phyloP scores from a whole-genome alignment of 1,140 invertebrate species.

The Dreissena polymorpha region DNA sequence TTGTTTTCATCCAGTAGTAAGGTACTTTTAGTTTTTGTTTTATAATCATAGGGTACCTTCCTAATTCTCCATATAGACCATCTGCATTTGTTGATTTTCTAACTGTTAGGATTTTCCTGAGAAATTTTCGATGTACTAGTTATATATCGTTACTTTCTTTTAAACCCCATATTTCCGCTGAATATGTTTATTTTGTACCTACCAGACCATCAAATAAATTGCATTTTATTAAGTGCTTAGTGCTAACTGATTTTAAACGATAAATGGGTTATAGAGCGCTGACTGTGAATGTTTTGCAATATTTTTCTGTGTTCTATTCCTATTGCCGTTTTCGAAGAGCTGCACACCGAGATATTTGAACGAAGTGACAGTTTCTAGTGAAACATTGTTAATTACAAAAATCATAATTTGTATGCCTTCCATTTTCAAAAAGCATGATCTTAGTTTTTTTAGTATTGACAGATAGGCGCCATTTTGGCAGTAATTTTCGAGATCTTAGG shows the following conservation, averaged over 20 bases:
- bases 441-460: too few relatives aligned
- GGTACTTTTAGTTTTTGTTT: neutral
- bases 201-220: slow-evolving; percentile 17
- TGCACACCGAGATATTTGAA: slow-evolving; percentile 27
- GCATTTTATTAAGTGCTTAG: slow-evolving; percentile 7
- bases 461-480: too few relatives aligned
- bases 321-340: slow-evolving; percentile 37
- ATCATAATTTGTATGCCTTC: too few relatives aligned
- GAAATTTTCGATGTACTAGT: slow-evolving; percentile 13
- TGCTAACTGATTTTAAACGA: neutral
- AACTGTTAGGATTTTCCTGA: slow-evolving; percentile 24
- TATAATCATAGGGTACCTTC: slow-evolving; percentile 9
- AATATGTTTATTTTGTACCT: slow-evolving; percentile 22
- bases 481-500: too few relatives aligned
- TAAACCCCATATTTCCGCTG: neutral
- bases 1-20: neutral
- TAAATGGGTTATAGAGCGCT: slow-evolving; percentile 5
- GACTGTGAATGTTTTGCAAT: slow-evolving; percentile 18
- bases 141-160: neutral
- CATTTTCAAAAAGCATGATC: too few relatives aligned
- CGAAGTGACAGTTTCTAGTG: too few relatives aligned
- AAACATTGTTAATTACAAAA: too few relatives aligned
- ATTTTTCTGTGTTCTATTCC: slow-evolving; percentile 35
- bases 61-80: slow-evolving; percentile 33
- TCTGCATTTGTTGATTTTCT: slow-evolving; percentile 28